Percentiles rank a stretch among this genome's conserved stretches.
Evolutionary conservation across 2,113 vertebrate species (phyloP).

Genomic region (Pygoscelis antarcticus): DNA sequence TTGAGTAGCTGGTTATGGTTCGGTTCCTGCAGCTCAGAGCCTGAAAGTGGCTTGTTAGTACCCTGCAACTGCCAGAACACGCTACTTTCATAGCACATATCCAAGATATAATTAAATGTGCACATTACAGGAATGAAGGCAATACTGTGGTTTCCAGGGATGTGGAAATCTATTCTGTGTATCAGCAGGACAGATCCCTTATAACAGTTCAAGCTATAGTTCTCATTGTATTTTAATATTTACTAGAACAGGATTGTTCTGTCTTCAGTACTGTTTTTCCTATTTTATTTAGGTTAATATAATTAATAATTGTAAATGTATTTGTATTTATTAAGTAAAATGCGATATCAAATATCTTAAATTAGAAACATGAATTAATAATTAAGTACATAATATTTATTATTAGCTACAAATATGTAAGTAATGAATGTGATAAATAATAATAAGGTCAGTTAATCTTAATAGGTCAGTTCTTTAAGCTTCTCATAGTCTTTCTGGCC

Average conservation of each 20-base stretch:
- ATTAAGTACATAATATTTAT: not conserved
- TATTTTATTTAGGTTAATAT: not conserved
- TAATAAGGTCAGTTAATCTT: not conserved
- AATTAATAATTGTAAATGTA: not conserved
- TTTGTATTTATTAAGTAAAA: not conserved
- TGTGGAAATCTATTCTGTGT: rapidly evolving
- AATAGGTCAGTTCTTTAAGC: not conserved
- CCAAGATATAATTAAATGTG: not conserved
- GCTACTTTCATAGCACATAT: not conserved
- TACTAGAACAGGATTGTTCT: not conserved
- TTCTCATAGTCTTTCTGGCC: not conserved
- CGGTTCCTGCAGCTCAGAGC: not conserved
- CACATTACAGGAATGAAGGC: not conserved
- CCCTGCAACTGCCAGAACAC: not conserved
- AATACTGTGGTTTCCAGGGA: not conserved
- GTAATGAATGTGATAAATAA: not conserved
- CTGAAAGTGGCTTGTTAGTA: not conserved
- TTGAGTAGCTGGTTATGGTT: not conserved
- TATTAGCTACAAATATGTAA: not conserved
- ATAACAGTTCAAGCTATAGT: not conserved
- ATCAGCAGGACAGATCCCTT: not conserved
- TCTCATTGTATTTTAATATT: not conserved
- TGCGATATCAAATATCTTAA: not conserved
- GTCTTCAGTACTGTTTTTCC: not conserved
- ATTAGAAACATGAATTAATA: not conserved